Percentiles rank a stretch among this genome's conserved stretches.
phyloP scores from a whole-genome alignment of 1,140 invertebrate species.

The Archivesica marissinica region DNA sequence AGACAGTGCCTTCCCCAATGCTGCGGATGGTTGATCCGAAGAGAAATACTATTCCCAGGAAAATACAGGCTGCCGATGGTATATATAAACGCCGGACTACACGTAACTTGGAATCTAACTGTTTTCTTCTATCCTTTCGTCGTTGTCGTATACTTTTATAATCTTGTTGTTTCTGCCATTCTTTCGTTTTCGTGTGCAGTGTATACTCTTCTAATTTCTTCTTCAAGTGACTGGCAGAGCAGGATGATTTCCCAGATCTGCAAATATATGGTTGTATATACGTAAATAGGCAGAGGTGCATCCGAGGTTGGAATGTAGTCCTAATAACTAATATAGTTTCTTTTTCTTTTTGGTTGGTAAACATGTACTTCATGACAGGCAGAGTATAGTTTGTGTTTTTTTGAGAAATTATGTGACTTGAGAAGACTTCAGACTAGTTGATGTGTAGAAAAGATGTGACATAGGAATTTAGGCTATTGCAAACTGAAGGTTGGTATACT shows the following conservation, averaged over 20 bases:
- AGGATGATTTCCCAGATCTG: slow-evolving; percentile 22
- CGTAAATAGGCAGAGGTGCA: too few species aligned
- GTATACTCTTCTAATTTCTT: slow-evolving; percentile 34
- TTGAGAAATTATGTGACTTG: too few species aligned
- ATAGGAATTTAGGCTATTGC: too few species aligned
- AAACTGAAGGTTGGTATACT: too few species aligned
- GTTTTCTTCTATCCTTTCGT: slow-evolving; percentile 26
- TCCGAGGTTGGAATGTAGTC: too few species aligned
- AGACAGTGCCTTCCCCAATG: slow-evolving; percentile 23
- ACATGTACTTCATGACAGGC: too few species aligned
- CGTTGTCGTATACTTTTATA: slow-evolving; percentile 32
- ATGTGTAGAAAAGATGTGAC: too few species aligned
- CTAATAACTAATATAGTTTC: too few species aligned
- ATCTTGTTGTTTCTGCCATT: slow-evolving; percentile 52
- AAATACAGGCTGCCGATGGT: background rate
- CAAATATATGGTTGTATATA: too few species aligned
- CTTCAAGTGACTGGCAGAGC: background rate
- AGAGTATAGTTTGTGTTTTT: too few species aligned
- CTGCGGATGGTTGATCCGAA: slow-evolving; percentile 31
- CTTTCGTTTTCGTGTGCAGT: background rate
- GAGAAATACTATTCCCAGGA: slow-evolving; percentile 5
- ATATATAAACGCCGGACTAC: background rate
- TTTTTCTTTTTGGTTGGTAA: too few species aligned
- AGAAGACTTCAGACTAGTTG: too few species aligned
- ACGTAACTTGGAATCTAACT: slow-evolving; percentile 19